Evolutionary conservation across 2,888 invertebrate genomes (phyloP), one percentile per base, ranked within the genome.

Genomic region (Labia minor): DNA sequence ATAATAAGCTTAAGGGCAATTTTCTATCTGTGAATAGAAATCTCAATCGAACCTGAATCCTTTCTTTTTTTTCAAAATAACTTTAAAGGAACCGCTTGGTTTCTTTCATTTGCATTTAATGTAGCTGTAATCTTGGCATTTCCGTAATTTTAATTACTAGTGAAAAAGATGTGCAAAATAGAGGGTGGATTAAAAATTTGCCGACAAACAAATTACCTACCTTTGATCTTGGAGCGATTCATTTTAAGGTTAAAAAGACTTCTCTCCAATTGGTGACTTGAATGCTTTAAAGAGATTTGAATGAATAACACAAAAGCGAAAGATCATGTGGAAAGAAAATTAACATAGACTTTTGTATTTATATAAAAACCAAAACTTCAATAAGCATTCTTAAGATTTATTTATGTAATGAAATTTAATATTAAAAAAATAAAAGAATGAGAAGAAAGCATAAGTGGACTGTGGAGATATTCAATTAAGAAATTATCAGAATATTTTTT

Each of bases 131-230:
- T 49, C 49, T 16, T 14, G 49, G 3, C 49, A 49, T 49, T 49
- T 49, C 49, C 49, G 49, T 49, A 49, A 49, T 11, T 11, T 49
- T 49, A 49, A 49, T 49, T 49, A 49, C 49, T 16, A 49, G n/a
- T n/a, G 49, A 11, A 49, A 49, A 49, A 49, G 49, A 49, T 49
- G 49, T 14, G 49, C 49, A 49, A 49, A 49, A 49, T 49, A 49
- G 49, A 16, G 49, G 49, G 49, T 49, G 49, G 49, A 49, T 49
- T 49, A 14, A 49, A 16, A 16, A 16, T 3, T 3, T 3, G 49
- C 49, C 49, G 49, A 49, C 26, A 49, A 49, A 49, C 49, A 49
- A 49, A 49, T n/a, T 16, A 49, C 16, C 16, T 49, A 49, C n/a
- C 49, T 49, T 49, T 49, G 49, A 49, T 49, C 49, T 49, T 16